Evolutionary conservation across 1,140 invertebrate species (phyloP), one percentile per base, ranked within the genome.

Genomic region (Andricus grossulariae): DNA sequence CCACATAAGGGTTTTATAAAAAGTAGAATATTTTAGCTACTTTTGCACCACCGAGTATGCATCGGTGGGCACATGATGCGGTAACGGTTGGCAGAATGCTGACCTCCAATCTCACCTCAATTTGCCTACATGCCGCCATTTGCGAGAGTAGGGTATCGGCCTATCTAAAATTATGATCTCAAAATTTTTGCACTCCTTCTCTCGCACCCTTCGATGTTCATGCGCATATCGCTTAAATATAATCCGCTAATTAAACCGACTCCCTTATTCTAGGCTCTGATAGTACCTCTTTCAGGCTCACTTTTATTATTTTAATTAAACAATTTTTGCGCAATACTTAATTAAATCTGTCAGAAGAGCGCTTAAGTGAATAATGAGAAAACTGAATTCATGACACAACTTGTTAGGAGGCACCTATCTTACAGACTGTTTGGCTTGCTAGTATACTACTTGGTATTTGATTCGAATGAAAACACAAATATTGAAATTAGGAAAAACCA

Each of bases 111-210:
- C 90, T 91, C 90, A 91, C 90, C 90, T 91, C 90, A 91, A 91
- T 91, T 91, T 91, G 90, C 90, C 89, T 91, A 91, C 88, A 90
- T 85, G 85, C 88, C 84, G 87, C 85, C 87, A 89, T 87, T 87
- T 86, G 84, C 88, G 85, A 84, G 85, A 83, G 82, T 77, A 82
- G 80, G 81, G 80, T 82, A 84, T 83, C 84, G 84, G 85, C 85
- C 85, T 92, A 92, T 92, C 91, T 92, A 88, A 92, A 92, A 92
- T 92, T 91, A 91, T 90, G 86, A 92, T 92, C 91, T 91, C 82
- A 90, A 90, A 90, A 91, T 89, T 81, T 80, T 16, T 80, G 25
- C 60, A 72, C 82, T 84, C 82, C 79, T 84, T 77, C 78, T 50
- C 52, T 60, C 50, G 57, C 54, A 51, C 50, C 45, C 57, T 45